phyloP scores from a whole-genome alignment of 2,888 invertebrate species.

The Petrolisthes manimaculis region DNA sequence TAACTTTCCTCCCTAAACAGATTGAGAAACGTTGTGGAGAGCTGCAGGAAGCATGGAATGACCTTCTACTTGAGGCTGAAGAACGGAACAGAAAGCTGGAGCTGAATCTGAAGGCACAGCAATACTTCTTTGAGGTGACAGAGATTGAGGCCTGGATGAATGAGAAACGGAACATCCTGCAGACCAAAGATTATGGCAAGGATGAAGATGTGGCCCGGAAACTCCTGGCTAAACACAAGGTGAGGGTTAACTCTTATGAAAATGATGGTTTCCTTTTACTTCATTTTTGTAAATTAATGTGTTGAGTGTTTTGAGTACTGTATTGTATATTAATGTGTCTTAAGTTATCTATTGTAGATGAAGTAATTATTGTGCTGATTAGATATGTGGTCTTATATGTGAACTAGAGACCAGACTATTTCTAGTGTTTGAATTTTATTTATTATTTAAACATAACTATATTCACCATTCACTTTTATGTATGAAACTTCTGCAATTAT shows the following conservation, averaged over 20 bases:
- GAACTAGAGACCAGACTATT: too few relatives aligned
- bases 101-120: slow-evolving; percentile 88
- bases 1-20: slow-evolving; percentile 69
- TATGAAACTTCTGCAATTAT: not conserved
- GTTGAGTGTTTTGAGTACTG: too few relatives aligned
- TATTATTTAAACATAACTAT: too few relatives aligned
- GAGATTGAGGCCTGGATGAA: slow-evolving; percentile 94
- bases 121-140: slow-evolving; percentile 89
- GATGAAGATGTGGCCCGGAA: slow-evolving; percentile 93
- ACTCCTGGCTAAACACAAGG: slow-evolving; percentile 93
- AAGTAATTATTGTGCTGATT: too few relatives aligned
- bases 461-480: too few relatives aligned
- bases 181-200: slow-evolving; percentile 87
- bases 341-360: too few relatives aligned
- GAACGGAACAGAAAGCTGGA: slow-evolving; percentile 84
- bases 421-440: too few relatives aligned
- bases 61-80: slow-evolving; percentile 79
- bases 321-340: too few relatives aligned
- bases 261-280: not conserved
- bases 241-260: slow-evolving; percentile 68
- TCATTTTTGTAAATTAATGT: too few relatives aligned
- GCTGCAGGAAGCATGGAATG: slow-evolving; percentile 81
- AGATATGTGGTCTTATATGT: too few relatives aligned
- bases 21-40: slow-evolving; percentile 82
- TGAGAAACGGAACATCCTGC: slow-evolving; percentile 85